Percentiles rank a stretch among this genome's conserved stretches.
These are phyloP conservation scores for Platyscapa corneri DNA, from an alignment of 1,140 invertebrate species.

Conservation along the genomic window DNA sequence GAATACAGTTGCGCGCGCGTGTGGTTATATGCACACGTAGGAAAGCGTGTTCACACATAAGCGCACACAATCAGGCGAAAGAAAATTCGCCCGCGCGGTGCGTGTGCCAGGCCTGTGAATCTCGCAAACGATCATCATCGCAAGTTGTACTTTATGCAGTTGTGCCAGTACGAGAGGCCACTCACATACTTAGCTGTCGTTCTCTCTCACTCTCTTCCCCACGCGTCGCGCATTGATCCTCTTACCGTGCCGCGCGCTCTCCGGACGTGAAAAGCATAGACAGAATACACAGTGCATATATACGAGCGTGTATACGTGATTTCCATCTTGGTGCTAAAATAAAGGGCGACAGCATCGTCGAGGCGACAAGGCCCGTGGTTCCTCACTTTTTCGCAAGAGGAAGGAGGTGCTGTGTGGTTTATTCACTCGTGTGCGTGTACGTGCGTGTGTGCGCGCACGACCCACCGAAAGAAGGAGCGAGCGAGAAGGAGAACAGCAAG, in stretches of 20 bases:
- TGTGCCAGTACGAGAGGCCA: neutral
- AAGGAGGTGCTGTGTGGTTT: too few species aligned
- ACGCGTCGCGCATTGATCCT: conserved; percentile 35
- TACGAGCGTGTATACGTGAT: neutral
- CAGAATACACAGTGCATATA: neutral
- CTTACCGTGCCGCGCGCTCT: conserved; percentile 10
- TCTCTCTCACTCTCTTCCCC: conserved; percentile 1
- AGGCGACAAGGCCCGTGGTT: neutral
- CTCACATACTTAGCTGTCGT: neutral
- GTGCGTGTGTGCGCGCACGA: conserved; percentile 18
- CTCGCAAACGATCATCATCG: neutral
- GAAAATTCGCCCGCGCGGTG: conserved; percentile 10
- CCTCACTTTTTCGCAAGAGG: neutral
- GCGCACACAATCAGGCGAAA: neutral
- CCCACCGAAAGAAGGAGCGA: conserved; percentile 24
- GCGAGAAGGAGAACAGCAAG: neutral
- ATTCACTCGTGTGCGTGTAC: neutral
- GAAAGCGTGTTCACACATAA: neutral
- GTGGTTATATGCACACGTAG: neutral
- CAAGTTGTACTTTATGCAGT: neutral
- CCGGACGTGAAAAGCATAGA: neutral
- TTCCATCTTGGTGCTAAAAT: neutral
- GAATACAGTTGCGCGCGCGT: neutral
- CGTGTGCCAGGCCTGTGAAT: neutral
- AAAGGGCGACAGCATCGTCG: neutral